phyloP scores from a whole-genome alignment of 2,888 invertebrate species.

The Epirrita christyi region DNA sequence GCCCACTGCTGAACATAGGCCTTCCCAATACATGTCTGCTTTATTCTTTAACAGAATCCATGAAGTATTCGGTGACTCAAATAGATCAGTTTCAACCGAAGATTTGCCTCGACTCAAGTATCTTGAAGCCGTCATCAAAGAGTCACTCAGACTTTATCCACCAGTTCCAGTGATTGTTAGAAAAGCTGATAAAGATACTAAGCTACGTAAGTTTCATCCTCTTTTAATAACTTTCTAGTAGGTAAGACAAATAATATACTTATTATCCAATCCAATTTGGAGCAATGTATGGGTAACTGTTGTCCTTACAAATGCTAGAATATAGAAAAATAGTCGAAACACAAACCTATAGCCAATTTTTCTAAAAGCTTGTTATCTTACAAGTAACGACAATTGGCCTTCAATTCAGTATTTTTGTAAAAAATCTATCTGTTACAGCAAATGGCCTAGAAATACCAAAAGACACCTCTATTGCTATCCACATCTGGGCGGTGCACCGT shows the following conservation, averaged over 20 bases:
- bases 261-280: not conserved
- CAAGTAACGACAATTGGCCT: no score
- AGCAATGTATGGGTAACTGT: no score
- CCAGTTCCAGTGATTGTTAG: slow-evolving; percentile 46
- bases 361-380: no score
- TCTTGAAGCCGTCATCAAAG: slow-evolving; percentile 47
- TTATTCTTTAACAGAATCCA: slow-evolving; percentile 38
- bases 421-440: slow-evolving; percentile 40
- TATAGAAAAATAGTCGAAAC: no score
- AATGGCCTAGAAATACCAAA: slow-evolving; percentile 48
- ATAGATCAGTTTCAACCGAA: slow-evolving; percentile 32
- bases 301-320: no score
- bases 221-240: not conserved
- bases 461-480: slow-evolving; percentile 45
- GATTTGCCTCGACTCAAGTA: slow-evolving; percentile 43
- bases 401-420: not conserved
- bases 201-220: slow-evolving; percentile 41
- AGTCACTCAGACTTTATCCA: slow-evolving; percentile 47
- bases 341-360: no score
- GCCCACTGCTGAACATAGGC: no score
- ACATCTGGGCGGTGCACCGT: slow-evolving; percentile 56
- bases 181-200: slow-evolving; percentile 37
- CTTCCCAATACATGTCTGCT: no score
- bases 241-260: not conserved
- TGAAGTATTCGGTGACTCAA: slow-evolving; percentile 43